A percentile compares a stretch with the other conserved stretches of the same genome.
phyloP scores from a whole-genome alignment of 1,140 invertebrate genomes.

The Procambarus clarkii region DNA sequence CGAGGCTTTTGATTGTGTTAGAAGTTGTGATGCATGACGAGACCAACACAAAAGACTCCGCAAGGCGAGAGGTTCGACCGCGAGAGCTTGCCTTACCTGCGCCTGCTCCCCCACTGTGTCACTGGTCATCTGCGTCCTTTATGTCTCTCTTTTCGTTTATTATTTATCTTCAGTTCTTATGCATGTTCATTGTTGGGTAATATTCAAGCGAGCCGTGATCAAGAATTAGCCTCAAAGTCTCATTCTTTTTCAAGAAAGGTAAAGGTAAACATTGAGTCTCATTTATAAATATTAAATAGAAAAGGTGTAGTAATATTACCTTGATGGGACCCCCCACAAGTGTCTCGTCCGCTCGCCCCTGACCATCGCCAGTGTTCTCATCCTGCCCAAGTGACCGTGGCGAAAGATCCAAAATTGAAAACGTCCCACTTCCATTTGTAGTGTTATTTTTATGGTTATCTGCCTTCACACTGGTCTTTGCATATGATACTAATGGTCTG shows the following conservation, averaged over 20 bases:
- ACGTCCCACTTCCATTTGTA: neutral
- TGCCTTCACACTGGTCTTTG: neutral
- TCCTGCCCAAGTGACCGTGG: neutral
- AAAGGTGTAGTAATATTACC: neutral
- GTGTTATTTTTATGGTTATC: neutral
- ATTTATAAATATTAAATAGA: neutral
- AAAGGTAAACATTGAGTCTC: neutral
- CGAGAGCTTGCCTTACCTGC: neutral
- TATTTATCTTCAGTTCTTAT: neutral
- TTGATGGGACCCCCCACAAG: neutral
- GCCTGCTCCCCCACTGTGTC: neutral
- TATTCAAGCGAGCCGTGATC: no score
- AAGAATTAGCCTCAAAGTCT: no score
- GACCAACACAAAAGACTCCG: neutral
- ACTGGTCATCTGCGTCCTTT: neutral
- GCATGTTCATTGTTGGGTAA: neutral
- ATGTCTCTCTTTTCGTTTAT: neutral
- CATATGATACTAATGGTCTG: neutral
- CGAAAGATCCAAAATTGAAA: slow-evolving; percentile 18
- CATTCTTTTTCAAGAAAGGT: no score
- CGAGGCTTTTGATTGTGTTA: neutral
- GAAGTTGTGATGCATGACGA: slow-evolving; percentile 6
- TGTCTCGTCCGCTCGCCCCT: neutral
- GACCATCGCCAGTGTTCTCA: slow-evolving; percentile 5
- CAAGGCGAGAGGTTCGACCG: neutral